phyloP scores from a whole-genome alignment of 2,888 invertebrate genomes.

The Ormyrus nitidulus region DNA sequence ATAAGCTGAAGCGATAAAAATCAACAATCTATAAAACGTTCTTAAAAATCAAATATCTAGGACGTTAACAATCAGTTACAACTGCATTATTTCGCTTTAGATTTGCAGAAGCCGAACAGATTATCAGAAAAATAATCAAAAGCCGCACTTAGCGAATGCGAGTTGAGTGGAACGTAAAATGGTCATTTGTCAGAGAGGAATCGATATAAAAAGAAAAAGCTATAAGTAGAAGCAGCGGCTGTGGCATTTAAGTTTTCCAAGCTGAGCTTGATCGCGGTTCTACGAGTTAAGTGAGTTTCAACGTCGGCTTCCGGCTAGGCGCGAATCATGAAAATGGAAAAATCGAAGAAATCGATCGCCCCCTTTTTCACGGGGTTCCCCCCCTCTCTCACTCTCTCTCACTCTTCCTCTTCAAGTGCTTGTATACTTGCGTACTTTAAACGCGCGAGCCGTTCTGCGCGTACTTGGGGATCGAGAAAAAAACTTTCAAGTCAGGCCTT shows the following conservation, averaged over 20 bases:
- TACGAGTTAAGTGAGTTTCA: conserved; percentile 18
- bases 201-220: conserved; percentile 23
- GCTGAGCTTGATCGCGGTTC: background rate
- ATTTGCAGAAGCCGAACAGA: too few relatives aligned
- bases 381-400: too few relatives aligned
- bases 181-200: conserved; percentile 16
- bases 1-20: too few relatives aligned
- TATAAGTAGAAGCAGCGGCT: background rate
- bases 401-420: too few relatives aligned
- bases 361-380: background rate
- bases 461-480: background rate
- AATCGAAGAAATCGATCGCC: conserved; percentile 40
- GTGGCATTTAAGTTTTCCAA: background rate
- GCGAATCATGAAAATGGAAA: conserved; percentile 30
- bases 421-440: too few relatives aligned
- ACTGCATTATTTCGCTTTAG: too few relatives aligned
- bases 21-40: too few relatives aligned
- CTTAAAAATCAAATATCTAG: too few relatives aligned
- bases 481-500: background rate
- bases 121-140: too few relatives aligned
- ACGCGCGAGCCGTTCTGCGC: background rate
- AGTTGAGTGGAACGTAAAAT: background rate
- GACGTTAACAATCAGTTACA: too few relatives aligned
- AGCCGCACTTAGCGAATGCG: background rate
- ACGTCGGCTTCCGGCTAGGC: conserved; percentile 14